These are phyloP conservation scores for Torymus tubicola DNA, from an alignment of 2,888 invertebrate genomes.

Conservation along the genomic window DNA sequence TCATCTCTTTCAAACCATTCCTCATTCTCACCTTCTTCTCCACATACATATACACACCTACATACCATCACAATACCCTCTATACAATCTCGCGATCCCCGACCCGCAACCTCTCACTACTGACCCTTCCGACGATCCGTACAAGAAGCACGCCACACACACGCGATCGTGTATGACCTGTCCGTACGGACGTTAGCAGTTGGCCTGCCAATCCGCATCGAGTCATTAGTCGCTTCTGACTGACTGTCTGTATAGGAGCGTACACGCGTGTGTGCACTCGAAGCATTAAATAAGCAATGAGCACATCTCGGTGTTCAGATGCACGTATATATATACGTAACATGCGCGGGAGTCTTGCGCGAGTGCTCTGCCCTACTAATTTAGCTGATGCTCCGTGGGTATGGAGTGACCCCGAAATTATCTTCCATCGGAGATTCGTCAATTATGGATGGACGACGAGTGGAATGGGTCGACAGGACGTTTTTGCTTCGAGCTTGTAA, in stretches of 20 bases:
- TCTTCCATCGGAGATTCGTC: not conserved
- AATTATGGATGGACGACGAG: constrained; percentile 10
- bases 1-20: too few species aligned
- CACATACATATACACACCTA: too few species aligned
- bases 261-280: constrained; percentile 55
- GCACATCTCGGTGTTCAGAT: constrained; percentile 37
- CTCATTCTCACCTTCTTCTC: not conserved
- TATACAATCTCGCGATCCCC: not conserved
- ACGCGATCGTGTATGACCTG: constrained; percentile 60
- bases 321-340: too few species aligned
- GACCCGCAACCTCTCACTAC: not conserved
- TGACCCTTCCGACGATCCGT: not conserved
- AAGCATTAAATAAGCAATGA: constrained; percentile 66
- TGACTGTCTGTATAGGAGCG: constrained; percentile 41
- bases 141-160: constrained; percentile 17
- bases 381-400: constrained; percentile 30
- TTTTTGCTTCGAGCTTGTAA: not conserved
- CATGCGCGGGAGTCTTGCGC: constrained; percentile 8
- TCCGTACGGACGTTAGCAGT: constrained; percentile 65
- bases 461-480: not conserved
- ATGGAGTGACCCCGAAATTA: constrained; percentile 16
- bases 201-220: constrained; percentile 65
- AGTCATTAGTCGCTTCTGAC: constrained; percentile 61
- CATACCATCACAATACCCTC: too few species aligned
- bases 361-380: constrained; percentile 40